Percentiles rank a stretch among this genome's conserved stretches.
Evolutionary conservation across 1,140 invertebrate species (phyloP).

Genomic region (Meteorus sp.): DNA sequence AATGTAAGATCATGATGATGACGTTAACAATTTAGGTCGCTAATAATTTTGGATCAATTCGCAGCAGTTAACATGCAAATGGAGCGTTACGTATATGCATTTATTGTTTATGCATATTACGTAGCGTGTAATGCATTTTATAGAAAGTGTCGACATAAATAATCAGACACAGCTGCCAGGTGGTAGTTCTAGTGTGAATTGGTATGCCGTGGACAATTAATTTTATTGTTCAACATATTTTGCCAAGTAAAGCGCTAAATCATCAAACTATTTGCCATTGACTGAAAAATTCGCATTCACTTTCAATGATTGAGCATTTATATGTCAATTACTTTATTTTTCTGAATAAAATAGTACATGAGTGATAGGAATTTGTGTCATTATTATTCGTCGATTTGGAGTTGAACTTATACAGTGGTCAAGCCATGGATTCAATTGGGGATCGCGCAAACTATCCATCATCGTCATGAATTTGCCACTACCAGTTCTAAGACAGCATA

Average conservation of each 20-base stretch:
- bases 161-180: background rate
- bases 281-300: background rate
- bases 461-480: too few species aligned
- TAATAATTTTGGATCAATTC: background rate
- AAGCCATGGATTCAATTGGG: conserved; percentile 29
- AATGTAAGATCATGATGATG: too few species aligned
- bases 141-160: conserved; percentile 5
- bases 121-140: too few species aligned
- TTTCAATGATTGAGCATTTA: too few species aligned
- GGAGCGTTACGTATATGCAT: background rate
- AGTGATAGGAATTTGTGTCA: too few species aligned
- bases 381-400: too few species aligned
- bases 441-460: conserved; percentile 30
- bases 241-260: background rate
- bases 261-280: too few species aligned
- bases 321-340: too few species aligned
- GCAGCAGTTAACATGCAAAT: background rate
- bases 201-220: conserved; percentile 1
- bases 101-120: background rate
- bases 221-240: background rate
- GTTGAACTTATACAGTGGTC: too few species aligned
- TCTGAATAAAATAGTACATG: too few species aligned
- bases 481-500: conserved; percentile 32
- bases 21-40: too few species aligned
- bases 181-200: background rate